Base-by-base conservation (phyloP, 2,113 vertebrate genomes). In the Chinchilla lanigera region DNA sequence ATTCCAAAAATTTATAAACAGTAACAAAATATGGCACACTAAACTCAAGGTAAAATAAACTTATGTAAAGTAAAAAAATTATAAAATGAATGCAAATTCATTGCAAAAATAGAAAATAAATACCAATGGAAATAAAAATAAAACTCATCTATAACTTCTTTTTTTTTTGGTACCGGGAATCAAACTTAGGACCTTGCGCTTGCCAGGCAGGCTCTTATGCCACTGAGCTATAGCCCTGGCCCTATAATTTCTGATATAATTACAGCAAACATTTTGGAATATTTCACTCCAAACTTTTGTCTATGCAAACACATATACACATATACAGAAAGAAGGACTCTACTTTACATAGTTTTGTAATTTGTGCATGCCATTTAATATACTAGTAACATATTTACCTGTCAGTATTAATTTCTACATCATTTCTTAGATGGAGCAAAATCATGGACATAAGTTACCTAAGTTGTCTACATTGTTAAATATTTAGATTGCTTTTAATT, bases 401-500 rank as follows among this genome's bases (percentile, higher is more conserved):
- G 92, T 94, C 73, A 63, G n/a, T 91, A 75, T 44, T 75, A 5
- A 92, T 88, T 92, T 86, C 52, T 58, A 28, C 1, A n/a, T 86
- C 20, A 84, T 84, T 93, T 96, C 41, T 61, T 28, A 93, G 33
- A 35, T 20, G 47, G 13, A 77, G 41, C 13, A 44, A 47, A 56
- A 90, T 22, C 35, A 60, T 52, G 20, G 41, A 69, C 28, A 89
- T 73, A 96, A 77, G 22, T 71, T 71, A 71, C 20, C 26, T 38
- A 73, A 73, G 35, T 35, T 17, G 71, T 56, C 30, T 33, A 24
- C 44, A 47, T 1, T 47, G 4, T 78, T 69, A 93, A 61, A 69
- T 94, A 94, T 86, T 83, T n/a, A 56, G 63, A 54, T 89, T 90
- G 78, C 44, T 85, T 96, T 54, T 67, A 60, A 81, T 65, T 89